A percentile compares a stretch with the other conserved stretches of the same genome.
These are phyloP conservation scores for Bilobella aurantiaca DNA, from an alignment of 1,140 invertebrate species.

Conservation along the genomic window DNA sequence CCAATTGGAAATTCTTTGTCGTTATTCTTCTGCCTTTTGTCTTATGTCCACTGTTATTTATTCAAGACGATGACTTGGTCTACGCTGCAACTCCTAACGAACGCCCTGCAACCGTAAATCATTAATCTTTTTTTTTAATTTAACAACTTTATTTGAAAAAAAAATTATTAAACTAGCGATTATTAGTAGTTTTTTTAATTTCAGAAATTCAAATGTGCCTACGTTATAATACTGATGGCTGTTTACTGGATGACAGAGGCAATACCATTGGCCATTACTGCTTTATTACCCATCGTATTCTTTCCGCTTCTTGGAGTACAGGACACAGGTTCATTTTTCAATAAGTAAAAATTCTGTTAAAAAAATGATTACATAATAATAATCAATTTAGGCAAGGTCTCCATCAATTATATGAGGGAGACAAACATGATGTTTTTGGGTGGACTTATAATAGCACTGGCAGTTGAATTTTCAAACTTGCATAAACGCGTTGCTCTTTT, in stretches of 20 bases:
- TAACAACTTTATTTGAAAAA: too few relatives aligned
- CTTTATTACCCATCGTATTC: constrained; percentile 67
- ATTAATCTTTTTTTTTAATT: not conserved
- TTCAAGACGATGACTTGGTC: constrained; percentile 18
- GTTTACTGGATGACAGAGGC: constrained; percentile 73
- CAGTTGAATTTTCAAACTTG: constrained; percentile 41
- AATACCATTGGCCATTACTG: constrained; percentile 66
- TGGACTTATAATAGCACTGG: constrained; percentile 43
- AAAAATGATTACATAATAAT: too few relatives aligned
- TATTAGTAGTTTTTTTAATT: constrained; percentile 13
- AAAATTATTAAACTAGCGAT: too few relatives aligned
- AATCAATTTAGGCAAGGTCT: constrained; percentile 15
- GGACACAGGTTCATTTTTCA: too few relatives aligned
- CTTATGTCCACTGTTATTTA: constrained; percentile 21
- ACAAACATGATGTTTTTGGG: constrained; percentile 48
- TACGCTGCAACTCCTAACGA: not conserved
- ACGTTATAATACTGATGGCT: constrained; percentile 66
- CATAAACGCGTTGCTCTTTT: constrained; percentile 41
- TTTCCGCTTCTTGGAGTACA: constrained; percentile 65
- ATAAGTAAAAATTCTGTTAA: constrained; percentile 34
- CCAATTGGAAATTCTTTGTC: constrained; percentile 33
- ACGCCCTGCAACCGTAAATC: constrained; percentile 4
- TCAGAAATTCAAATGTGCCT: constrained; percentile 52
- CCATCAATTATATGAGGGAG: constrained; percentile 35
- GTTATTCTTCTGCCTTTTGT: constrained; percentile 17